phyloP scores from a whole-genome alignment of 2,888 invertebrate species.

The Eilema caniola region DNA sequence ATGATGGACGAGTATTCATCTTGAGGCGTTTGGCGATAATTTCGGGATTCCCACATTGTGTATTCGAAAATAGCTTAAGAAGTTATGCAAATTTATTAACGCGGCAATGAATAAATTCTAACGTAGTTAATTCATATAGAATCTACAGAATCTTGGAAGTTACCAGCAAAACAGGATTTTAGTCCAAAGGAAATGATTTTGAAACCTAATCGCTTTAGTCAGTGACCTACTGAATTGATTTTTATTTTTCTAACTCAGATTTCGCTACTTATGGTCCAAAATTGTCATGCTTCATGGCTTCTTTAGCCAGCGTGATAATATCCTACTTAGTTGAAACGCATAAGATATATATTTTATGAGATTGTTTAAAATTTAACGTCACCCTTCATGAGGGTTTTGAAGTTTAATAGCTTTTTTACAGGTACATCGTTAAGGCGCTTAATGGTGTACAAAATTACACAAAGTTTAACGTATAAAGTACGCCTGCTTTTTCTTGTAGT shows the following conservation, averaged over 20 bases:
- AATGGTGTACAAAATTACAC: neutral
- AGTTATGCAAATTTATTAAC: no score
- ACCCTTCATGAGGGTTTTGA: neutral
- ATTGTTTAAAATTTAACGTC: neutral
- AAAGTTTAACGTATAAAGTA: neutral
- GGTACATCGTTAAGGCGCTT: conserved; percentile 2
- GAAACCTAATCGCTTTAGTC: no score
- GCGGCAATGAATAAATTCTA: no score
- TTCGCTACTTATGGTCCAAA: no score
- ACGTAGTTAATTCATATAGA: no score
- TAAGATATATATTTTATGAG: conserved; percentile 3
- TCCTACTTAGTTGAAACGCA: neutral
- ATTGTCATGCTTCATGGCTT: neutral
- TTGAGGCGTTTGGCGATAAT: neutral
- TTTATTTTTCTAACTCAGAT: no score
- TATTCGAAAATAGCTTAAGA: neutral
- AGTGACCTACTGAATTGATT: no score
- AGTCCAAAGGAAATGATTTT: no score
- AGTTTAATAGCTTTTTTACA: conserved; percentile 2
- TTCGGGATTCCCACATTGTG: neutral
- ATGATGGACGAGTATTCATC: neutral
- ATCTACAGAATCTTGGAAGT: no score
- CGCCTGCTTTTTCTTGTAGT: neutral
- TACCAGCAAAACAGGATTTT: no score
- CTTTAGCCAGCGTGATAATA: neutral